Evolutionary conservation across 2,113 vertebrate species (phyloP).

Genomic region (Montifringilla adamsi): DNA sequence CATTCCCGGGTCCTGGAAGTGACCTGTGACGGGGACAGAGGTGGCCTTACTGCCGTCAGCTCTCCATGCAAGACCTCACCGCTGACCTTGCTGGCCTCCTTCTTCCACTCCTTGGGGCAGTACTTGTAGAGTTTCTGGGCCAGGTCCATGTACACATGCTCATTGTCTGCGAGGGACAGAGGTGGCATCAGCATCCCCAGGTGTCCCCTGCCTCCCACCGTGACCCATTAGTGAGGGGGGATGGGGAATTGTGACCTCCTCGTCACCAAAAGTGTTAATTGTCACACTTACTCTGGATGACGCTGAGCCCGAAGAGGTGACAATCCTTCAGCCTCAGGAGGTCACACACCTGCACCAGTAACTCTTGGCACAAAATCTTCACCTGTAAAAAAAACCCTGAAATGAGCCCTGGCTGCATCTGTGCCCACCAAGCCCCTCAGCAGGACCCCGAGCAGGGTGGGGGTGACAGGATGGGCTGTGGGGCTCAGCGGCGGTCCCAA

Average conservation of each 20-base stretch:
- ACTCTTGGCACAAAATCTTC: constrained; percentile 93
- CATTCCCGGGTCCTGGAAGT: constrained; percentile 8
- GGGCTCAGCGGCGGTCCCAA: neutral
- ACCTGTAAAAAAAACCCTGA: constrained; percentile 72
- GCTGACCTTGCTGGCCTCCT: constrained; percentile 96
- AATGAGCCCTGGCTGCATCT: fast-evolving
- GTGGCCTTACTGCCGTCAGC: constrained; percentile 67
- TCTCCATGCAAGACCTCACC: constrained; percentile 73
- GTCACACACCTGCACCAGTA: constrained; percentile 95
- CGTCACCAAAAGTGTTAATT: fast-evolving
- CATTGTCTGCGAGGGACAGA: constrained; percentile 84
- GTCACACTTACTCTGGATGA: constrained; percentile 90
- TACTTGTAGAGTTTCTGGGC: constrained; percentile 98
- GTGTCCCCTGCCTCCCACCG: neutral
- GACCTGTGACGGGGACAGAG: constrained; percentile 60
- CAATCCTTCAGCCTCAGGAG: constrained; percentile 94
- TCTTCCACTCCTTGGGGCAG: constrained; percentile 99
- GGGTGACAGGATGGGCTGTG: neutral
- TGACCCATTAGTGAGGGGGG: fast-evolving
- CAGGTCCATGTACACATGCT: constrained; percentile 97
- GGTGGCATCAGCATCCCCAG: neutral
- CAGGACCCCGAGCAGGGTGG: fast-evolving
- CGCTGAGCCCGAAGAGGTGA: constrained; percentile 96
- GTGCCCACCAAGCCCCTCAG: fast-evolving
- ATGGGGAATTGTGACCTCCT: neutral